Evolutionary conservation across 37 sponge, comb jelly and placozoan genomes (phyloP), one percentile per base, ranked within the genome.

Genomic region (Lycopodina hypogea): DNA sequence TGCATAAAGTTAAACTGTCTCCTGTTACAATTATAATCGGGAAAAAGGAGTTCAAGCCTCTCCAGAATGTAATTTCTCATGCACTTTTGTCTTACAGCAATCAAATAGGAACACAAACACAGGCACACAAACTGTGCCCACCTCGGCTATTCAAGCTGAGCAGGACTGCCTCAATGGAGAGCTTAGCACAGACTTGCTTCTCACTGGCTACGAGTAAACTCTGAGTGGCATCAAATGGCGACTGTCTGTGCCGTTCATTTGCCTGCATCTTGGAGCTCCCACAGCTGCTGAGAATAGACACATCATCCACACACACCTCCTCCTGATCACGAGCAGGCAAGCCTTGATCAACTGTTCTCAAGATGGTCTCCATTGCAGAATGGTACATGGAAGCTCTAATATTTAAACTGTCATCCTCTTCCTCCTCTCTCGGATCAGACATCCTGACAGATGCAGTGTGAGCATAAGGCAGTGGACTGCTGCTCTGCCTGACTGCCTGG

Each of bases 61-160:
- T n/a, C n/a, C n/a, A n/a, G n/a, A n/a, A n/a, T n/a, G n/a, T n/a
- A n/a, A n/a, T n/a, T n/a, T n/a, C n/a, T n/a, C n/a, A n/a, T n/a
- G n/a, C n/a, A n/a, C n/a, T n/a, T n/a, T n/a, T n/a, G n/a, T n/a
- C n/a, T n/a, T n/a, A n/a, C n/a, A n/a, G n/a, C n/a, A n/a, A n/a
- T n/a, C n/a, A n/a, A n/a, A n/a, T n/a, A n/a, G n/a, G n/a, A n/a
- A n/a, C n/a, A n/a, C n/a, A n/a, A n/a, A n/a, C n/a, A n/a, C n/a
- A n/a, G n/a, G n/a, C n/a, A n/a, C n/a, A n/a, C n/a, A n/a, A n/a
- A n/a, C 60, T 17, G 30, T 33, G 30, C 77, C 36, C 28, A 85
- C 90, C 90, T 90, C 83, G 76, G 52, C 89, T 86, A 29, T 34
- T 56, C 52, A 90, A 11, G 40, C 61, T 82, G 18, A 90, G 56